phyloP scores from a whole-genome alignment of 2,113 vertebrate genomes.

The Panthera uncia region DNA sequence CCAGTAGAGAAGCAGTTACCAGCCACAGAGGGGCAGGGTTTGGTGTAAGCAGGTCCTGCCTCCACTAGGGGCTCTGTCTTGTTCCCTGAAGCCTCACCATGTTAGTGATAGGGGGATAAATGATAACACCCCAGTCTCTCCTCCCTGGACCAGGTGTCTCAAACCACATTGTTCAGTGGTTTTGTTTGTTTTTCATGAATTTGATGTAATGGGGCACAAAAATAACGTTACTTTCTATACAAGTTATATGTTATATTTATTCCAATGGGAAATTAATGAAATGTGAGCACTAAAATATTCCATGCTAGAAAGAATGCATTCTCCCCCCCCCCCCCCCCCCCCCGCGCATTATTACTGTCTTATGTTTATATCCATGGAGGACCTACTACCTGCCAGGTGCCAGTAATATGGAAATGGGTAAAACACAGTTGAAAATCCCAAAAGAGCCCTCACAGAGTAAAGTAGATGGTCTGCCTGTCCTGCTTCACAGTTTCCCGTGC shows the following conservation, averaged over 20 bases:
- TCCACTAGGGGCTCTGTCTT: too few species aligned
- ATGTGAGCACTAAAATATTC: not conserved
- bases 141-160: too few species aligned
- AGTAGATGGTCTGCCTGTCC: too few species aligned
- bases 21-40: too few species aligned
- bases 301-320: not conserved
- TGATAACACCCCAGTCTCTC: too few species aligned
- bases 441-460: not conserved
- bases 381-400: not conserved
- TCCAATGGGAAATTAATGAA: not conserved
- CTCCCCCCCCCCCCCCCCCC: too few species aligned
- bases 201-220: constrained; percentile 3
- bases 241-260: constrained; percentile 7
- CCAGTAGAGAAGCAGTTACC: too few species aligned
- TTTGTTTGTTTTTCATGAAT: not conserved
- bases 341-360: not conserved
- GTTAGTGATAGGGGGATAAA: too few species aligned
- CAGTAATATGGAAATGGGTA: not conserved
- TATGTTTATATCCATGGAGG: not conserved
- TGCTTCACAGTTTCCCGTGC: too few species aligned
- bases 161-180: too few species aligned
- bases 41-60: too few species aligned
- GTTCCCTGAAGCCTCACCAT: too few species aligned
- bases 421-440: not conserved
- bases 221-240: not conserved